Evolutionary conservation across 2,888 invertebrate genomes (phyloP).

Genomic region (Troides helena): DNA sequence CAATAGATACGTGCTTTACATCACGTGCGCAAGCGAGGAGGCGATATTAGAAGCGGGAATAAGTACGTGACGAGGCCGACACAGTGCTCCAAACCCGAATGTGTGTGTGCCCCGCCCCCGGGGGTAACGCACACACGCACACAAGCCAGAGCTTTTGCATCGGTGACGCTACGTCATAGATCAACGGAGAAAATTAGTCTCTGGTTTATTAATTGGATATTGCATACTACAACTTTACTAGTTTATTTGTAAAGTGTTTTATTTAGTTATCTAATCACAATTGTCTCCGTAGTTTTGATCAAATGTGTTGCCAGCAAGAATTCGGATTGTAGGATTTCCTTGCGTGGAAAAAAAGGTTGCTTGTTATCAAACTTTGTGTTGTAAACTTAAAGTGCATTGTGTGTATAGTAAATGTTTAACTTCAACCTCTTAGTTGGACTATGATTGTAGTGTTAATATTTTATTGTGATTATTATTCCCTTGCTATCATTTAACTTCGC

Average conservation of each 20-base stretch:
- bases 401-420: no score
- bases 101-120: constrained; percentile 50
- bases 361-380: no score
- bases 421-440: no score
- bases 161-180: constrained; percentile 27
- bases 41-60: constrained; percentile 15
- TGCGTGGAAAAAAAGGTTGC: no score
- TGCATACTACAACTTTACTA: neutral
- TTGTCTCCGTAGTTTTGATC: no score
- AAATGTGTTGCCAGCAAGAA: no score
- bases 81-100: constrained; percentile 33
- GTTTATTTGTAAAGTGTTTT: neutral
- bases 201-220: neutral
- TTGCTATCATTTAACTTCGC: no score
- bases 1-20: constrained; percentile 48
- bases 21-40: constrained; percentile 60
- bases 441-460: no score
- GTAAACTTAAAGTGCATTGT: no score
- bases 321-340: no score
- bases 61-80: constrained; percentile 29
- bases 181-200: neutral
- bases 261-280: no score
- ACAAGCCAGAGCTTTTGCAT: constrained; percentile 43
- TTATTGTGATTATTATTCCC: no score
- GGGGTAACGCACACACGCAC: constrained; percentile 40